Percentiles rank a stretch among this genome's conserved stretches.
phyloP scores from a whole-genome alignment of 2,113 vertebrate species.

The Centropus unirufus region DNA sequence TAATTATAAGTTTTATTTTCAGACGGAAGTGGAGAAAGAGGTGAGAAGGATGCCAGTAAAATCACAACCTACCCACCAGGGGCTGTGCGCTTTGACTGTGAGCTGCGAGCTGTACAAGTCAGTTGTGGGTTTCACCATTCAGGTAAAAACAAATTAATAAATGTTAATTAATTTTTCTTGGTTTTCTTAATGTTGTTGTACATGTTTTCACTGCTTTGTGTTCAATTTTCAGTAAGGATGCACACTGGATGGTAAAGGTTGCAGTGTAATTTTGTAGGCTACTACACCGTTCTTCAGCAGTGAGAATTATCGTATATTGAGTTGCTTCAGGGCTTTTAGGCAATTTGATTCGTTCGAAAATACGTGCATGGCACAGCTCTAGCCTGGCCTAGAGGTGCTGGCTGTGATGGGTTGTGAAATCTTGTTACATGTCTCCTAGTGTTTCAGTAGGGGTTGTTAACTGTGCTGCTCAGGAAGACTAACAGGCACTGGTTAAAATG shows the following conservation, averaged over 20 bases:
- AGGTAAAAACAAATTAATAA: conserved; percentile 76
- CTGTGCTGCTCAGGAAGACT: background rate
- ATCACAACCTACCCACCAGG: conserved; percentile 97
- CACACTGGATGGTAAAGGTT: rapidly evolving
- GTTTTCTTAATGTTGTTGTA: background rate
- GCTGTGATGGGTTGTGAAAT: background rate
- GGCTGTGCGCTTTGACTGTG: conserved; percentile 92
- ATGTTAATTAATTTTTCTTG: background rate
- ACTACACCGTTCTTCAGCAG: background rate
- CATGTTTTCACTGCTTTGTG: background rate
- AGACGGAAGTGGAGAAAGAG: conserved; percentile 96
- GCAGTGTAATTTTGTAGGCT: background rate
- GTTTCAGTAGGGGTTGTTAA: background rate
- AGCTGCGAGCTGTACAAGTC: conserved; percentile 93
- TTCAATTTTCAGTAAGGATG: background rate
- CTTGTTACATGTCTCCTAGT: background rate
- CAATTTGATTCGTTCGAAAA: background rate
- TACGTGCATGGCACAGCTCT: background rate
- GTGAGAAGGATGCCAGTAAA: conserved; percentile 98
- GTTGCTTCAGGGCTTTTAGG: background rate
- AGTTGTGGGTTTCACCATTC: conserved; percentile 99
- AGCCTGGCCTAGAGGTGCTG: background rate
- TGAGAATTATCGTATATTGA: background rate
- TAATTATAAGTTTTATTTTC: conserved; percentile 65
- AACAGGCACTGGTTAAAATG: background rate